Evolutionary conservation across 2,113 vertebrate genomes (phyloP).

Genomic region (Erpornis zantholeuca): DNA sequence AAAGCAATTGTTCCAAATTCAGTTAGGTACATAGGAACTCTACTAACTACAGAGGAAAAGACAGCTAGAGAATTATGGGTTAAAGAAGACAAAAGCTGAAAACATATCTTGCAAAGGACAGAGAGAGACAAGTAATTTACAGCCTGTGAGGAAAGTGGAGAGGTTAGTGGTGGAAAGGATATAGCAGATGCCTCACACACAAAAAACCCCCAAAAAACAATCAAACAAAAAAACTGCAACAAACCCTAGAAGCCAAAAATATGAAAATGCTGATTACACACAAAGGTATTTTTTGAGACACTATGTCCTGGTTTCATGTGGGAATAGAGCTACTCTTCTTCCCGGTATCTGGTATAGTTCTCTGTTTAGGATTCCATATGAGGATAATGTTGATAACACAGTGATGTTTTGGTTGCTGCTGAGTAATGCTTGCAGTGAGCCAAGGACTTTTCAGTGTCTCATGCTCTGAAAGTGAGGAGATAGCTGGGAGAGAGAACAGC

Average conservation of each 20-base stretch:
- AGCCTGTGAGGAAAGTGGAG: background rate
- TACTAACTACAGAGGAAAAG: background rate
- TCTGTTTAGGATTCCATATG: background rate
- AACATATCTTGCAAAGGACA: background rate
- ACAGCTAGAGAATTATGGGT: background rate
- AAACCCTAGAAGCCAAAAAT: background rate
- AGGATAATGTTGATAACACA: background rate
- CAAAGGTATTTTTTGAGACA: background rate
- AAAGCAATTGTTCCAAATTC: background rate
- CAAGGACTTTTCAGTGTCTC: background rate
- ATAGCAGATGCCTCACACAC: background rate
- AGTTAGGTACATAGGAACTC: background rate
- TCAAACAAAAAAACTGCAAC: fast-evolving
- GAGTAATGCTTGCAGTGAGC: background rate
- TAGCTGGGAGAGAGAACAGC: background rate
- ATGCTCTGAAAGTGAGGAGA: background rate
- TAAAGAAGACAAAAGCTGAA: background rate
- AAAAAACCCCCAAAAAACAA: fast-evolving
- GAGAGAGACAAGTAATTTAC: background rate
- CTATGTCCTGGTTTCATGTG: background rate
- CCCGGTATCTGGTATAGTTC: background rate
- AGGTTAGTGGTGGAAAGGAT: background rate
- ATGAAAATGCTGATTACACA: background rate
- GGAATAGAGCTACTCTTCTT: background rate
- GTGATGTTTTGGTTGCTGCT: background rate